Evolutionary conservation across 2,113 vertebrate species (phyloP).

Genomic region (Lophotis ruficrista): DNA sequence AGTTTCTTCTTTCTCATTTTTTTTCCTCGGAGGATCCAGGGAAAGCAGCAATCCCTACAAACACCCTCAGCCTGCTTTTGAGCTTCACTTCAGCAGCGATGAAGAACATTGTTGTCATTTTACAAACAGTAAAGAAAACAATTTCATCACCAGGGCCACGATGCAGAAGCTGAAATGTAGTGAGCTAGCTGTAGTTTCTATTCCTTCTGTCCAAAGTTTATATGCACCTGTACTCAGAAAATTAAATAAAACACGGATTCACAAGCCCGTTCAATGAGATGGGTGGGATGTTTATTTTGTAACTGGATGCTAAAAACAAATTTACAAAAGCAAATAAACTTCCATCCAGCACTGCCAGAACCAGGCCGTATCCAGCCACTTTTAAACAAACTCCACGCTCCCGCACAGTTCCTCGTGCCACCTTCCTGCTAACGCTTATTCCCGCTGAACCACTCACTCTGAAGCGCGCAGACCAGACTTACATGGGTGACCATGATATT

Average conservation of each 20-base stretch:
- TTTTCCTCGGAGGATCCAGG: neutral
- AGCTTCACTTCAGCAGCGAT: neutral
- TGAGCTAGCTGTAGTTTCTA: accelerated
- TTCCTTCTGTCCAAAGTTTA: neutral
- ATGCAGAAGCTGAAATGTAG: accelerated
- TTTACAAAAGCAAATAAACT: neutral
- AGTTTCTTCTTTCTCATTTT: neutral
- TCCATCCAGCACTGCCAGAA: neutral
- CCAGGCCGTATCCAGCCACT: too few species aligned
- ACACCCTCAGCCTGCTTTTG: neutral
- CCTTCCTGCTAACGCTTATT: neutral
- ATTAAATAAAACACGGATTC: neutral
- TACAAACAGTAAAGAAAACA: accelerated
- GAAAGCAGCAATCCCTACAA: neutral
- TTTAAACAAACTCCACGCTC: neutral
- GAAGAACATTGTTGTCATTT: neutral
- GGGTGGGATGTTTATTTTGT: neutral
- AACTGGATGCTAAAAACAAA: neutral
- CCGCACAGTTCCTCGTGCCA: accelerated
- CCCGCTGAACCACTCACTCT: too few species aligned
- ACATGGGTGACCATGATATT: conserved; percentile 88
- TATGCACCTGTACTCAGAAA: accelerated
- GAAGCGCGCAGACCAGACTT: conserved; percentile 3
- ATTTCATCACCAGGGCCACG: too few species aligned
- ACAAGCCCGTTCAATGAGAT: neutral